A percentile compares a stretch with the other conserved stretches of the same genome.
Evolutionary conservation across 2,888 invertebrate genomes (phyloP).

Genomic region (Latrodectus elegans): DNA sequence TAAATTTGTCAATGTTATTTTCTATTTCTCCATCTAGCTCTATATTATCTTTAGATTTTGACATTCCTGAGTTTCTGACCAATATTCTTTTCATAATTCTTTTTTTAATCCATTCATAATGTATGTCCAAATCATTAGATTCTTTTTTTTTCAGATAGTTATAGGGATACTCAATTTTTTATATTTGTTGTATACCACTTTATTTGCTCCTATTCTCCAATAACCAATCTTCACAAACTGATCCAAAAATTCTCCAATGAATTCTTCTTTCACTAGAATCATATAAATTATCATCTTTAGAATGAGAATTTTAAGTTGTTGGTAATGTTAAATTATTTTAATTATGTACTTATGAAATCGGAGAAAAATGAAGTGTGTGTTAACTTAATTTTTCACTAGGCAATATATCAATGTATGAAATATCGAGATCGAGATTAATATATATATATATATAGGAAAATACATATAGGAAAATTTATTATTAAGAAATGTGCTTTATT

Average conservation of each 20-base stretch:
- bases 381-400: too few species aligned
- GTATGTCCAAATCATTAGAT: not conserved
- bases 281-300: not conserved
- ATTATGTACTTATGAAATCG: too few species aligned
- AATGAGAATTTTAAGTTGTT: too few species aligned
- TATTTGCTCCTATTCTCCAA: not conserved
- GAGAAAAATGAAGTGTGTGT: too few species aligned
- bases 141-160: not conserved
- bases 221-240: not conserved
- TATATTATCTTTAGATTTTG: not conserved
- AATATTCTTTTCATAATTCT: not conserved
- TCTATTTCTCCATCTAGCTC: not conserved
- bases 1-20: too few species aligned
- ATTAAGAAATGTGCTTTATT: too few species aligned
- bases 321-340: too few species aligned
- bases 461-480: too few species aligned
- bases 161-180: not conserved
- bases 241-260: not conserved
- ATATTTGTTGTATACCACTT: not conserved
- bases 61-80: not conserved
- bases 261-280: not conserved
- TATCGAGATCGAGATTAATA: too few species aligned
- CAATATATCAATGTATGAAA: too few species aligned
- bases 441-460: too few species aligned
- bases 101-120: not conserved